Percentiles rank a stretch among this genome's conserved stretches.
Conservation (phyloP, 2,113 vertebrate species). For the Psittacara wagleri region DNA sequence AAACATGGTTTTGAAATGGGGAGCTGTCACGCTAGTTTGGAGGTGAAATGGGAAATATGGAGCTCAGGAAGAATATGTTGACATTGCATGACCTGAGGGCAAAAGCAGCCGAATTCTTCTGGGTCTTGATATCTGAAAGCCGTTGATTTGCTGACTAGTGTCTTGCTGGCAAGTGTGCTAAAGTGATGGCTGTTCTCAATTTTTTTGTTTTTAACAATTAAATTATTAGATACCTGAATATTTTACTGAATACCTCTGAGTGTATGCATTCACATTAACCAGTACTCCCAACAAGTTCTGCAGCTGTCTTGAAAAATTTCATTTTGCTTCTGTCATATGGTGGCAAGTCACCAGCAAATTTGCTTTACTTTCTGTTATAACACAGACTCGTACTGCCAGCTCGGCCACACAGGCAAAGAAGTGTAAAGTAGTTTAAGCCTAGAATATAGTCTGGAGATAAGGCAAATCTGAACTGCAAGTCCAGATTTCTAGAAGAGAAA, state of each 20-base stretch:
- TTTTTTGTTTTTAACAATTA: not conserved
- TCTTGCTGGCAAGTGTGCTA: not conserved
- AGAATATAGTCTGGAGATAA: not conserved
- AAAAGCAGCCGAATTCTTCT: not conserved
- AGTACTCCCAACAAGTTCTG: not conserved
- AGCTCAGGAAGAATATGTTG: not conserved
- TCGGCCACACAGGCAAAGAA: rapidly evolving
- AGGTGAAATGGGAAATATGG: not conserved
- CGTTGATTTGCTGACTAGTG: not conserved
- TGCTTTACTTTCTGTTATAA: not conserved
- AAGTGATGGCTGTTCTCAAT: not conserved
- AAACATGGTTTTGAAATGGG: not conserved
- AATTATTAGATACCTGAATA: not conserved
- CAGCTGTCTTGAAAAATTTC: not conserved
- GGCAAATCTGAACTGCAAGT: not conserved
- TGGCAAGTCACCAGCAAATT: not conserved
- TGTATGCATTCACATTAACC: not conserved
- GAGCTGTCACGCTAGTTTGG: not conserved
- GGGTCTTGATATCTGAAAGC: not conserved
- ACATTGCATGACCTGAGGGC: not conserved
- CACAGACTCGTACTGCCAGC: not conserved
- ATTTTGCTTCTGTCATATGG: not conserved
- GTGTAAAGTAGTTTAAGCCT: not conserved
- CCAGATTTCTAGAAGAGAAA: not conserved
- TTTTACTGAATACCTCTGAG: not conserved